phyloP scores from a whole-genome alignment of 2,113 vertebrate species.

The Pelecanoides urinatrix region DNA sequence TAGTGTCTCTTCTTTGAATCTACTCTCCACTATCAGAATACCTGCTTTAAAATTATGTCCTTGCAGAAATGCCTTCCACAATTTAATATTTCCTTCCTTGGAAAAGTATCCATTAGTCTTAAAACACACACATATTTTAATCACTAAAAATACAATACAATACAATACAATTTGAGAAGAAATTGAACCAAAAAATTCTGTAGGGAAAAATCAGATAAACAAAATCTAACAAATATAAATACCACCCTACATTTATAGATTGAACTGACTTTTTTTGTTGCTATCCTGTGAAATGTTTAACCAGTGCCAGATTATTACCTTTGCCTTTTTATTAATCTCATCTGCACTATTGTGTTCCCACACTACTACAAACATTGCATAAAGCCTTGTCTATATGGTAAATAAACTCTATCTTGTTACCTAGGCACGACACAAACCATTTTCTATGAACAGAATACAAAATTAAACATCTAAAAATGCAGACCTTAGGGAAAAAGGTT shows the following conservation, averaged over 20 bases:
- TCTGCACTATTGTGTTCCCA: not conserved
- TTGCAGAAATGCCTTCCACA: not conserved
- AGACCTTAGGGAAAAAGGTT: not conserved
- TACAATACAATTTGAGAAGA: not conserved
- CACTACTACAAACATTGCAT: not conserved
- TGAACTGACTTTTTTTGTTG: not conserved
- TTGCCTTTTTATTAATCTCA: conserved; percentile 11
- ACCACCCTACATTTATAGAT: not conserved
- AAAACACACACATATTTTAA: not conserved
- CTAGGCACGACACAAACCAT: not conserved
- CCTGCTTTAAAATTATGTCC: not conserved
- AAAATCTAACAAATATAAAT: not conserved
- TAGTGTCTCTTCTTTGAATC: not conserved
- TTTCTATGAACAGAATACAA: not conserved
- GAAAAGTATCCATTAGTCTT: not conserved
- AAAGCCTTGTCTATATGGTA: not conserved
- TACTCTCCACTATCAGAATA: not conserved
- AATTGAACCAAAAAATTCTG: not conserved
- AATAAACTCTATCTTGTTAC: not conserved
- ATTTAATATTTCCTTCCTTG: not conserved
- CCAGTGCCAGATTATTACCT: not conserved
- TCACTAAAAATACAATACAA: not conserved
- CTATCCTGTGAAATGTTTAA: not conserved
- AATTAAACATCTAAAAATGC: not conserved
- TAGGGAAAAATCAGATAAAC: not conserved